Evolutionary conservation across 2,888 invertebrate genomes (phyloP).

Genomic region (Xestia rhomboidea): DNA sequence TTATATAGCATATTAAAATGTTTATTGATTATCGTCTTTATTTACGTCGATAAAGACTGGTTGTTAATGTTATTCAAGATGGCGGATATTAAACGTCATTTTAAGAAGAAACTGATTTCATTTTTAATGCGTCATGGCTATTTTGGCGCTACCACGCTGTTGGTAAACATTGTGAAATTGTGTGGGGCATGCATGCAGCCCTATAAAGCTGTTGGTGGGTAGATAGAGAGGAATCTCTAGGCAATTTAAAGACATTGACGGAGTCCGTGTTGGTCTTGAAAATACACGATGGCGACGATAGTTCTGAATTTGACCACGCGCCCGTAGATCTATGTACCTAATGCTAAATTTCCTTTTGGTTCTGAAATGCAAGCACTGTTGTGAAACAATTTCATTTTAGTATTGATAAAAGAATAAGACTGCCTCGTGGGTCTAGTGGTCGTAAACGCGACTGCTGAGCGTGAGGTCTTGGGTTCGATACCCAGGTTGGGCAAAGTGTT

Average conservation of each 20-base stretch:
- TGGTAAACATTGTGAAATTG: slow-evolving; percentile 9
- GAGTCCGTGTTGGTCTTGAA: background rate
- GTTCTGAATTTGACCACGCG: background rate
- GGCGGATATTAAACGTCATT: slow-evolving; percentile 17
- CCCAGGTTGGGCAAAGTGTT: too few relatives aligned
- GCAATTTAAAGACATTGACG: background rate
- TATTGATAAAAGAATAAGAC: background rate
- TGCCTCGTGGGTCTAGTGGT: too few relatives aligned
- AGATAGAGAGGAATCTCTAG: background rate
- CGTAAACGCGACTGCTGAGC: too few relatives aligned
- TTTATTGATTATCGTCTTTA: background rate
- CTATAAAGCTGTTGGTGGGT: background rate
- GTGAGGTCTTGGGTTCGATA: too few relatives aligned
- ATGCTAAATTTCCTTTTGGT: background rate
- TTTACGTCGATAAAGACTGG: slow-evolving; percentile 1
- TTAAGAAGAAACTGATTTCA: slow-evolving; percentile 1
- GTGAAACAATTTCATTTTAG: background rate
- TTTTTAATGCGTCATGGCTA: background rate
- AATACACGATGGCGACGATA: background rate
- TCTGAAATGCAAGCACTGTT: background rate
- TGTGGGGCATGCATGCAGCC: background rate
- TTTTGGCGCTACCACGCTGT: background rate
- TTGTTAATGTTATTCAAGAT: slow-evolving; percentile 24
- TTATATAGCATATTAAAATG: background rate
- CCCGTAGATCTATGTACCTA: background rate